Evolutionary conservation across 2,797 vertebrate species (phyloP).

Genomic region (Pygocentrus nattereri): DNA sequence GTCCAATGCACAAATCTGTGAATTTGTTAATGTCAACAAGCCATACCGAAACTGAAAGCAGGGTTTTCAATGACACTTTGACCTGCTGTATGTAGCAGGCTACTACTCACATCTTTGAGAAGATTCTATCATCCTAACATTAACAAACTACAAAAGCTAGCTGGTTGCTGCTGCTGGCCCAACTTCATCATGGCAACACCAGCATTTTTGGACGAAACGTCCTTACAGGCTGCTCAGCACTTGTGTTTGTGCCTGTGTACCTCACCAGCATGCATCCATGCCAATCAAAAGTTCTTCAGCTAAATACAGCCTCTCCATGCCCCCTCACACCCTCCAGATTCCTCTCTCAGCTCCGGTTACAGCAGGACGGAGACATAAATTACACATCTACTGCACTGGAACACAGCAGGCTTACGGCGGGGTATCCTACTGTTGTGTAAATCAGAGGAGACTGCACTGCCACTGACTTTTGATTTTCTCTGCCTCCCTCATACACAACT

Average conservation of each 20-base stretch:
- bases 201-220: not conserved
- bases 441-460: not conserved
- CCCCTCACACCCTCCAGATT: constrained; percentile 67
- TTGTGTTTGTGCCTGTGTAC: not conserved
- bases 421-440: not conserved
- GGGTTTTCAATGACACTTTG: not conserved
- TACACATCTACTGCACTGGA: constrained; percentile 23
- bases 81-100: not conserved
- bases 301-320: constrained; percentile 75
- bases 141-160: not conserved
- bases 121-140: not conserved
- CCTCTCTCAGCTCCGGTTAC: constrained; percentile 73
- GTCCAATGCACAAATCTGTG: not conserved
- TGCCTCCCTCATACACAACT: not conserved
- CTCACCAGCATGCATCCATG: constrained; percentile 64
- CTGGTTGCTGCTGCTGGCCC: not conserved
- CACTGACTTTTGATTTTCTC: not conserved
- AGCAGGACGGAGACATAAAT: constrained; percentile 52
- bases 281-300: constrained; percentile 72
- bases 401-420: constrained; percentile 16
- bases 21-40: not conserved
- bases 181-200: not conserved
- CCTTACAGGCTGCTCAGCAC: not conserved
- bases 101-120: not conserved
- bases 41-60: not conserved